A percentile compares a stretch with the other conserved stretches of the same genome.
Conservation (phyloP, 2,888 invertebrate species). For the Idaea biselata region DNA sequence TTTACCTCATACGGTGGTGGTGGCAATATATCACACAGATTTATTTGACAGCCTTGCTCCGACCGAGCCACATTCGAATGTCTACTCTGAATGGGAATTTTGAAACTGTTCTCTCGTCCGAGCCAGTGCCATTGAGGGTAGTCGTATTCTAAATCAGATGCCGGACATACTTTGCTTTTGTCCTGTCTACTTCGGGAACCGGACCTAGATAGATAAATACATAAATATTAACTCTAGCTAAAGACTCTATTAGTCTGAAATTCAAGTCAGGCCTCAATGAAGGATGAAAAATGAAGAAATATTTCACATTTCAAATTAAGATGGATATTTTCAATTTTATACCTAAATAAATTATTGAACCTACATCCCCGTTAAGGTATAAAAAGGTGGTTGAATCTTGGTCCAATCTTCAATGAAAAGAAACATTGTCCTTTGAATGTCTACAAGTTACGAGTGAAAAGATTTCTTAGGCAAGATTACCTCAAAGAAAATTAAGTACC, state of each 20-base stretch:
- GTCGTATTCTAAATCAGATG: conserved; percentile 76
- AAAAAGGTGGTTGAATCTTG: too few species aligned
- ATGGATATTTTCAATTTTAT: too few species aligned
- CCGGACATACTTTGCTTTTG: conserved; percentile 75
- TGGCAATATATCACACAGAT: conserved; percentile 84
- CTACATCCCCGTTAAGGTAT: too few species aligned
- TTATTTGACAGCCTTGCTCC: conserved; percentile 79
- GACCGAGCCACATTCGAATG: conserved; percentile 73
- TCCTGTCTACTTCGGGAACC: conserved; percentile 74
- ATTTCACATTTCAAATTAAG: neutral
- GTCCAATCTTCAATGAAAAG: too few species aligned
- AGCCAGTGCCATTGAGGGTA: conserved; percentile 78
- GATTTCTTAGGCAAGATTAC: too few species aligned
- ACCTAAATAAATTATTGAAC: too few species aligned
- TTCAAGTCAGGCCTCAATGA: neutral
- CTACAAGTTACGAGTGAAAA: too few species aligned
- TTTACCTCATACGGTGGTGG: conserved; percentile 83
- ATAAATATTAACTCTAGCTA: neutral
- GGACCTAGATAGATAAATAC: conserved; percentile 42
- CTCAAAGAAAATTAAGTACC: too few species aligned
- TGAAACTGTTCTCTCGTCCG: conserved; percentile 77
- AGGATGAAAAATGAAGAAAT: neutral
- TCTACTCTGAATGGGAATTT: conserved; percentile 75
- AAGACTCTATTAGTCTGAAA: neutral
- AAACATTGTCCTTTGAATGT: too few species aligned